Conservation (phyloP, 2,113 vertebrate genomes). For the Cavia aperea region DNA sequence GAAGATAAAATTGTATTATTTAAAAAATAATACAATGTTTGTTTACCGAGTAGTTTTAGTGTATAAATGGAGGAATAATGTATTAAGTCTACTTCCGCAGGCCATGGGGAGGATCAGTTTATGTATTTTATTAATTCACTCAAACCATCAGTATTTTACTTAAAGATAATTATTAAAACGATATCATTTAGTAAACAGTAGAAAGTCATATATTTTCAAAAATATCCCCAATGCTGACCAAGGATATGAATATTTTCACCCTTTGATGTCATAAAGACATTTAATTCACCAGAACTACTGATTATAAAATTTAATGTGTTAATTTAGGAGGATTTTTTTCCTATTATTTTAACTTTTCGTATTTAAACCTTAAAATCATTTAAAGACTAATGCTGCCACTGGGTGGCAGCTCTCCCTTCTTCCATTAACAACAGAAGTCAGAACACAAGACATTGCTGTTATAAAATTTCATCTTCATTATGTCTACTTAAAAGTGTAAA, state of each 20-base stretch:
- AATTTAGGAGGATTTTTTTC: neutral
- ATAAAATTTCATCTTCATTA: constrained; percentile 11
- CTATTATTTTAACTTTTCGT: constrained; percentile 7
- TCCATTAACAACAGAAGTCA: neutral
- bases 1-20: constrained; percentile 24
- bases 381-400: constrained; percentile 55
- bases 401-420: constrained; percentile 64
- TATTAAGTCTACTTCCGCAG: neutral
- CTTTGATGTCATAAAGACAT: constrained; percentile 20
- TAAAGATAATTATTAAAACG: constrained; percentile 29
- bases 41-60: neutral
- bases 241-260: constrained; percentile 20
- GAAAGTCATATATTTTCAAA: constrained; percentile 25
- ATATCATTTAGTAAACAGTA: constrained; percentile 26
- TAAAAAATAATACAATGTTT: constrained; percentile 37
- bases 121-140: constrained; percentile 41
- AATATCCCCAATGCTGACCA: neutral
- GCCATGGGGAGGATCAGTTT: neutral
- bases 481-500: constrained; percentile 32
- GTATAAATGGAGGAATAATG: constrained; percentile 2
- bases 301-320: constrained; percentile 36
- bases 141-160: constrained; percentile 15
- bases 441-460: constrained; percentile 20
- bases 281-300: constrained; percentile 8
- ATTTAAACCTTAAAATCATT: constrained; percentile 45